Evolutionary conservation across 53 echinoderm and acorn worm genomes (phyloP), one percentile per base, ranked within the genome.

Genomic region (Mesocentrotus franciscanus): DNA sequence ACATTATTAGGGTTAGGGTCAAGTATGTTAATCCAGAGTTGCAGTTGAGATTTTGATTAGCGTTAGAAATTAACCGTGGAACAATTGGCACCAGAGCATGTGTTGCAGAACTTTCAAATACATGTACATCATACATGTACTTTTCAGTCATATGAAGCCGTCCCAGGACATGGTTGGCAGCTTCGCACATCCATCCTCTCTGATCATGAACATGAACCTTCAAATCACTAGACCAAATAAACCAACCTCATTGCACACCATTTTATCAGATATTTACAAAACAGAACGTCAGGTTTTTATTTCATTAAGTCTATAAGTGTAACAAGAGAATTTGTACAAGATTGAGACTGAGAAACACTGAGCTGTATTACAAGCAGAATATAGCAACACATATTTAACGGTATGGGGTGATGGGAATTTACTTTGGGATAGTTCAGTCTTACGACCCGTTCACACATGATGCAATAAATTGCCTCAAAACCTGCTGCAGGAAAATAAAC

Each of bases 261-360:
- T 55, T 83, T 85, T 62, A 85, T 95, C 89, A 58, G 71, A 90
- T 95, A 95, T 95, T 90, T 91, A 91, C 81, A 95, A 95, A 95
- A 95, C 89, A 95, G 89, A 95, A 87, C 95, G 70, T 87, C 71
- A 95, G 90, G 95, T 66, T 87, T 84, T 89, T 94, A 94, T 84
- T 94, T 94, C 94, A 94, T 85, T 29, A 84, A 84, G 59, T 84
- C 85, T 85, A 94, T 66, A 56, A 74, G 70, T 58, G 87, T 57
- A 57, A 87, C 87, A 84, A 84, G 87, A 91, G 68, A 91, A 90
- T 91, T 91, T 91, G 64, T 91, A 91, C 91, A 91, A 91, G 91
- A 91, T 34, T 91, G 91, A 91, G 64, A 91, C 64, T 13, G 16
- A n/a, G 64, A 24, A 62, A 91, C 62, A 62, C 35, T 33, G 36